Percentiles rank a stretch among this genome's conserved stretches.
phyloP scores from a whole-genome alignment of 2,113 vertebrate species.

The Neodontobutis hainanensis region DNA sequence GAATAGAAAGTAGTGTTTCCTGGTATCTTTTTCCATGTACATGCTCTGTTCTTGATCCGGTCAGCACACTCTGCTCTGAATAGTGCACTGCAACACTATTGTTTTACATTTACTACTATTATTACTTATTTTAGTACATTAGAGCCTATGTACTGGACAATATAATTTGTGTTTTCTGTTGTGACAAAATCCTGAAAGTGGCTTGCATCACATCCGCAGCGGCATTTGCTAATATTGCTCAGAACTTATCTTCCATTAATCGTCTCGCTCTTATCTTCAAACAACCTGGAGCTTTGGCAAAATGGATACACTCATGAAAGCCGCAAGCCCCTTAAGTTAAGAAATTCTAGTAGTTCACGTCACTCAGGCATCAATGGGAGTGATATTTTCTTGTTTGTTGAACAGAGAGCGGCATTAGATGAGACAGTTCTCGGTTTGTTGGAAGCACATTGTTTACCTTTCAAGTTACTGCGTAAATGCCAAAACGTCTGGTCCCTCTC shows the following conservation, averaged over 20 bases:
- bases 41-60: too few relatives aligned
- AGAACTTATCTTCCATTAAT: slow-evolving; percentile 54
- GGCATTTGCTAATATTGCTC: slow-evolving; percentile 31
- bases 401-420: background rate
- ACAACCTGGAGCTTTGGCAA: slow-evolving; percentile 25
- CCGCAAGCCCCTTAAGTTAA: slow-evolving; percentile 8
- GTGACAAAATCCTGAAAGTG: too few relatives aligned
- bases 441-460: slow-evolving; percentile 15
- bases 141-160: too few relatives aligned
- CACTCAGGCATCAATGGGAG: slow-evolving; percentile 7
- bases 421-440: background rate
- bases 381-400: slow-evolving; percentile 3
- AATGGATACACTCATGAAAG: slow-evolving; percentile 13
- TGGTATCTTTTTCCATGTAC: too few relatives aligned
- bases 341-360: slow-evolving; percentile 16
- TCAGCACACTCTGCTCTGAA: too few relatives aligned
- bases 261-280: slow-evolving; percentile 48
- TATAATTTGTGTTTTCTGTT: too few relatives aligned
- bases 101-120: too few relatives aligned
- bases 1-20: too few relatives aligned
- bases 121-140: too few relatives aligned
- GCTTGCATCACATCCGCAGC: too few relatives aligned
- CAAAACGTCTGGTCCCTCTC: slow-evolving; percentile 11
- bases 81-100: too few relatives aligned
- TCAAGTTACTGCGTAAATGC: slow-evolving; percentile 8